A percentile compares a stretch with the other conserved stretches of the same genome.
phyloP scores from a whole-genome alignment of 2,113 vertebrate species.

The Gobiocypris rarus region DNA sequence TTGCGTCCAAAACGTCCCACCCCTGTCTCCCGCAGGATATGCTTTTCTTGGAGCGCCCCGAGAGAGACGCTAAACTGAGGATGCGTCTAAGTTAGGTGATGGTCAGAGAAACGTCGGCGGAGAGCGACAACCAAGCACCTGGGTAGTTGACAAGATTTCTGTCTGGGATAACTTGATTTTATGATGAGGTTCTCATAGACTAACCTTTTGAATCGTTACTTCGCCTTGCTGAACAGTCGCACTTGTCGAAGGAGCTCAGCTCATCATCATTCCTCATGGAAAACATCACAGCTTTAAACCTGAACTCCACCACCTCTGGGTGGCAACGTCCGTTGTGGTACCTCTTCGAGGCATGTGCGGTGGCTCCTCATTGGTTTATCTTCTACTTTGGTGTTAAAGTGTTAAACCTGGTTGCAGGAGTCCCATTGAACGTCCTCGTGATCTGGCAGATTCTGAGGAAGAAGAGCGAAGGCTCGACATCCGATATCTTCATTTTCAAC shows the following conservation, averaged over 20 bases:
- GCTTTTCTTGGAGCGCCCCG: slow-evolving; percentile 20
- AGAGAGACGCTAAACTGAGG: slow-evolving; percentile 11
- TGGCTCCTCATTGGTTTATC: slow-evolving; percentile 67
- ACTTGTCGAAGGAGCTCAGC: not conserved
- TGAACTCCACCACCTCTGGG: slow-evolving; percentile 38
- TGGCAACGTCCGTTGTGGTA: slow-evolving; percentile 66
- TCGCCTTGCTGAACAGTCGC: not conserved
- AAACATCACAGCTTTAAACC: slow-evolving; percentile 24
- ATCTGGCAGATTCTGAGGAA: slow-evolving; percentile 69
- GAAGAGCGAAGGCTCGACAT: slow-evolving; percentile 69
- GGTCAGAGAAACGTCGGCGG: not conserved
- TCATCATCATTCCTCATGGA: slow-evolving; percentile 44
- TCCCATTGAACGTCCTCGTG: slow-evolving; percentile 72
- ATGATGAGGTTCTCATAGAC: not conserved
- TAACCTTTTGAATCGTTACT: not conserved
- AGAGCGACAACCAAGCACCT: not conserved
- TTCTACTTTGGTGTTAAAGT: slow-evolving; percentile 75
- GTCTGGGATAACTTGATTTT: not conserved
- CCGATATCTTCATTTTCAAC: slow-evolving; percentile 74
- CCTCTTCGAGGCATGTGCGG: slow-evolving; percentile 58
- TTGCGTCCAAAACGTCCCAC: not conserved
- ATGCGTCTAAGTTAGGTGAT: not conserved
- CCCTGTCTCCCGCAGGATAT: not conserved
- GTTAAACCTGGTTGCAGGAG: slow-evolving; percentile 70
- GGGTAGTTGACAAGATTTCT: not conserved